Base-by-base conservation (phyloP, 2,113 vertebrate species). In the Eupsittula cactorum region DNA sequence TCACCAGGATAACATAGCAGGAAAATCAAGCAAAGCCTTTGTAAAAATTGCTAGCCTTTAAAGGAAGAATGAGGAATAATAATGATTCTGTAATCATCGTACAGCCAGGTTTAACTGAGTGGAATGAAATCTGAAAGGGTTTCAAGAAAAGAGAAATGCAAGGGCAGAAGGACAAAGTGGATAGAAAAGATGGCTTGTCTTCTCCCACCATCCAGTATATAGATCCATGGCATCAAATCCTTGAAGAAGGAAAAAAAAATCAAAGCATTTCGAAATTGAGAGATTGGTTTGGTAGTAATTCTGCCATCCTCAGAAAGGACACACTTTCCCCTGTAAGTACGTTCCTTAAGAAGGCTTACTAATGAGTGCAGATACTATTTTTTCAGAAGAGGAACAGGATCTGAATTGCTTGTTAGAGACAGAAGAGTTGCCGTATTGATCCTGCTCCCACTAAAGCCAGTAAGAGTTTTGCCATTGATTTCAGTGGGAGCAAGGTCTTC, bases 161-260 rank as follows among this genome's bases (percentile, higher is more conserved):
- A 3, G 8, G 4, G 1, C 31, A 47, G 35, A 82, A 76, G 3
- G 7, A 6, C 9, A 86, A 81, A 83, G 82, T 27, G 35, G 13
- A 35, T 9, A 44, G 42, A 81, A 92, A 75, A 7, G 12, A 79
- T 7, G 9, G 9, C 6, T 77, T 69, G 7, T 20, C 11, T 70
- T 70, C n/a, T 87, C 12, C 16, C 20, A 33, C 4, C 15, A 35
- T 8, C 11, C 6, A 29, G 31, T 44, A 53, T 17, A 70, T 3
- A 2, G 16, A 65, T 82, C 62, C 13, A 21, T 33, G 9, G 0
- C 4, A 19, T 29, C 25, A 80, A 65, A 65, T 27, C 27, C 16
- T 52, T 90, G 52, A 57, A 42, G 14, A 60, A 68, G 10, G 1
- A 57, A 21, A 4, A 7, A 0, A 4, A 6, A 0, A 0, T 2